Evolutionary conservation across 2,797 vertebrate species (phyloP).

Genomic region (Cryptoblepharus egeriae): DNA sequence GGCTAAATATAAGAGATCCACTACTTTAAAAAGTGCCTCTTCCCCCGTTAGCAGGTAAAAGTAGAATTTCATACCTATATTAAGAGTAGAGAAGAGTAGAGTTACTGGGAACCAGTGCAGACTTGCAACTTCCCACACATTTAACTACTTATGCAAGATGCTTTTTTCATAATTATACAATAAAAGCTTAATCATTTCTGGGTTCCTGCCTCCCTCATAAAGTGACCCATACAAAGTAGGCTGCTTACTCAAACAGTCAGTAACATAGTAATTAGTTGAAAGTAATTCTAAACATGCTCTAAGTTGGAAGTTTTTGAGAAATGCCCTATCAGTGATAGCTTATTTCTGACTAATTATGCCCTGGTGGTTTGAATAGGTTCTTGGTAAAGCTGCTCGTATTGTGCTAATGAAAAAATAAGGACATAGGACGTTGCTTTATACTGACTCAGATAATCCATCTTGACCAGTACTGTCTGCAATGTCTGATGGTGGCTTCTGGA

Average conservation of each 20-base stretch:
- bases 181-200: neutral
- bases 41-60: neutral
- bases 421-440: neutral
- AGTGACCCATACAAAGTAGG: neutral
- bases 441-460: neutral
- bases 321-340: neutral
- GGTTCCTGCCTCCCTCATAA: neutral
- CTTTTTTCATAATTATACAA: neutral
- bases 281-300: neutral
- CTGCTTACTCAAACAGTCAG: neutral
- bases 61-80: neutral
- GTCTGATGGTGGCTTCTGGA: neutral
- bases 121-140: neutral
- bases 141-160: neutral
- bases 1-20: too few species aligned
- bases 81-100: neutral
- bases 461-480: neutral
- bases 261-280: neutral
- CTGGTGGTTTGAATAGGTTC: neutral
- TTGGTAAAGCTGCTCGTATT: neutral
- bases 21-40: too few species aligned
- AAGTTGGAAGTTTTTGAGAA: neutral
- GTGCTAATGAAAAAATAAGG: neutral
- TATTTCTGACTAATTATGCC: neutral
- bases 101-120: neutral